These are phyloP conservation scores for Campylorhamphus procurvoides DNA, from an alignment of 2,113 vertebrate species.

Conservation along the genomic window DNA sequence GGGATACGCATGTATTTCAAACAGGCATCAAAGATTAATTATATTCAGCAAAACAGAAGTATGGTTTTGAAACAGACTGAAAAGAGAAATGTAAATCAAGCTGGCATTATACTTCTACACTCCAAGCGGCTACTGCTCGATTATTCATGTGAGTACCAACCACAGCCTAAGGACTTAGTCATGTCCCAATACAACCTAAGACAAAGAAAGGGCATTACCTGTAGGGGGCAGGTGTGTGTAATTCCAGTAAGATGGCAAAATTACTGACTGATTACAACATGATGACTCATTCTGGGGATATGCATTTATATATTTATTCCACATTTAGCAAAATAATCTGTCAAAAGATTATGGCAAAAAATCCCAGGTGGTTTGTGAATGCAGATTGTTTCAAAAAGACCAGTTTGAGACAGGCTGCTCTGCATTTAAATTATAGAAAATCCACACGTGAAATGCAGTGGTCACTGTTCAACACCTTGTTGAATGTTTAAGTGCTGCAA, in stretches of 20 bases:
- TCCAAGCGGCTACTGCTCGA: not conserved
- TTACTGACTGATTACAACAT: not conserved
- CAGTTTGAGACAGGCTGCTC: not conserved
- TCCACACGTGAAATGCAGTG: not conserved
- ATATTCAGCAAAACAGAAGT: constrained; percentile 8
- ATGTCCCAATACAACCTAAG: not conserved
- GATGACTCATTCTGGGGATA: fast-evolving
- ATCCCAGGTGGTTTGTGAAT: not conserved
- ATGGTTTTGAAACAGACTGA: not conserved
- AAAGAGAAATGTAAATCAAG: constrained; percentile 3
- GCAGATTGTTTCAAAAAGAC: not conserved
- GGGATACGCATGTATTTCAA: not conserved
- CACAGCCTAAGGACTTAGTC: not conserved
- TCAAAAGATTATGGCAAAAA: not conserved
- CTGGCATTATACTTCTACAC: not conserved
- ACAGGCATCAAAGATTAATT: not conserved
- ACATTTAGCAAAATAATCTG: not conserved
- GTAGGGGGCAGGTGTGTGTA: fast-evolving
- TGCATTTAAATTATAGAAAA: not conserved
- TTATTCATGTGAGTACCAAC: not conserved
- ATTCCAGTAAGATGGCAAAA: not conserved
- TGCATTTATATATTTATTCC: not conserved
- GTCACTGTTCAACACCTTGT: not conserved
- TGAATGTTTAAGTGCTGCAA: not conserved
- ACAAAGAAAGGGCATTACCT: not conserved